Evolutionary conservation across 2,888 invertebrate genomes (phyloP), one percentile per base, ranked within the genome.

Genomic region (Orchesella flavescens): DNA sequence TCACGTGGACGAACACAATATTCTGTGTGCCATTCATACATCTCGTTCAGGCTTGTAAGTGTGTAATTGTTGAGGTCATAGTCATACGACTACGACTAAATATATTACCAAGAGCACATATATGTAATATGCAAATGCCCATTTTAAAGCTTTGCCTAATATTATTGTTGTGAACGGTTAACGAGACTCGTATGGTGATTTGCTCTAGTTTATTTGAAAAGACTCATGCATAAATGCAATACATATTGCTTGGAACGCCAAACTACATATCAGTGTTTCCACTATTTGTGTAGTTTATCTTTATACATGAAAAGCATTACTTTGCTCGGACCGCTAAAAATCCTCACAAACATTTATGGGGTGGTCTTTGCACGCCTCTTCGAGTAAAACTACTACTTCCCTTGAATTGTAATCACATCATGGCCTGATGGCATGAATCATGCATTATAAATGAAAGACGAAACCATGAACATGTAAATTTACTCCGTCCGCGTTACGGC

Each of bases 381-480:
- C 55, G 34, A 5, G 13, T 17, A 46, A 59, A 77, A 19, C 55
- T 21, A 77, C 34, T n/a, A 68, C 71, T 43, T 23, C 65, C 43
- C 43, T 65, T 53, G 72, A 65, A 79, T 68, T 57, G 68, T 44
- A 77, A 72, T 79, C 79, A 65, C 65, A 65, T 65, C 71, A 44
- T 79, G 72, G 49, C 19, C 46, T 77, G 53, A 53, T 69, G 69
- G 46, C 59, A 17, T 23, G 43, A 55, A 68, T 2, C 21, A 46
- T 78, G 49, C 69, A 78, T 78, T 78, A 71, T 78, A 61, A 78
- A 78, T 78, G 77, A 61, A 78, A 72, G 17, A 19, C 23, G 24
- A 72, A 61, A 19, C 71, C 17, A 71, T 71, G 65, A 79, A 44
- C 71, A 79, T 72, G 71, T 49, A 78, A 71, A 71, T 78, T 61